phyloP scores from a whole-genome alignment of 2,113 vertebrate species.

The Corythaeola cristata region DNA sequence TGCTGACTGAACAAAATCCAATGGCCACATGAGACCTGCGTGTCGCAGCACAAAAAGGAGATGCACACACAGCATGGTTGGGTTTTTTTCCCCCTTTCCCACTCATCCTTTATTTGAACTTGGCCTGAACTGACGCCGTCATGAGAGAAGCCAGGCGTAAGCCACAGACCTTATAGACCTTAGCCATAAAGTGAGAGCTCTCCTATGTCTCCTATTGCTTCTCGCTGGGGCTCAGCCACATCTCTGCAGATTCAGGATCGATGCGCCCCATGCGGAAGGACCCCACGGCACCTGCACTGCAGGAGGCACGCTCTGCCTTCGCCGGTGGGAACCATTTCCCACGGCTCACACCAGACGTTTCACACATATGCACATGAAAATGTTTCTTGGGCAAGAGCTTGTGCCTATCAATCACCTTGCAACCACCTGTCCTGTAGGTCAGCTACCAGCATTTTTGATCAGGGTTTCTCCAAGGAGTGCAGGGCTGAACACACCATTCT shows the following conservation, averaged over 20 bases:
- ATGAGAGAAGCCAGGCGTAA: neutral
- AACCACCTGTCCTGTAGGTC: neutral
- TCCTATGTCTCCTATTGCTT: neutral
- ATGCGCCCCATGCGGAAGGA: neutral
- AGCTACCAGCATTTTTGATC: neutral
- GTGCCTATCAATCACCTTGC: neutral
- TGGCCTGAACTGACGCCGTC: neutral
- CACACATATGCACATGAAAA: neutral
- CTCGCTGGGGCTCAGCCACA: rapidly evolving
- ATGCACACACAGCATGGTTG: neutral
- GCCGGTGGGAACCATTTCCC: rapidly evolving
- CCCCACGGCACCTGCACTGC: neutral
- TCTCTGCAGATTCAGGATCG: neutral
- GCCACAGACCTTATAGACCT: neutral
- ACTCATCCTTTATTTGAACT: neutral
- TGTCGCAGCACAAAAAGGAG: neutral
- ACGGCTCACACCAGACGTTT: neutral
- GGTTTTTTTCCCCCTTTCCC: neutral
- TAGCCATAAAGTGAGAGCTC: neutral
- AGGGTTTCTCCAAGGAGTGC: neutral
- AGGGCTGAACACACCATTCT: neutral
- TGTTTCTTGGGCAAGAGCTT: neutral
- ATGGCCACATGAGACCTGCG: neutral
- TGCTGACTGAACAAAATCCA: neutral
- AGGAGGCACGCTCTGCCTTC: neutral